Percentiles rank a stretch among this genome's conserved stretches.
Conservation (phyloP, 1,140 invertebrate species). For the Cotesia vestalis region DNA sequence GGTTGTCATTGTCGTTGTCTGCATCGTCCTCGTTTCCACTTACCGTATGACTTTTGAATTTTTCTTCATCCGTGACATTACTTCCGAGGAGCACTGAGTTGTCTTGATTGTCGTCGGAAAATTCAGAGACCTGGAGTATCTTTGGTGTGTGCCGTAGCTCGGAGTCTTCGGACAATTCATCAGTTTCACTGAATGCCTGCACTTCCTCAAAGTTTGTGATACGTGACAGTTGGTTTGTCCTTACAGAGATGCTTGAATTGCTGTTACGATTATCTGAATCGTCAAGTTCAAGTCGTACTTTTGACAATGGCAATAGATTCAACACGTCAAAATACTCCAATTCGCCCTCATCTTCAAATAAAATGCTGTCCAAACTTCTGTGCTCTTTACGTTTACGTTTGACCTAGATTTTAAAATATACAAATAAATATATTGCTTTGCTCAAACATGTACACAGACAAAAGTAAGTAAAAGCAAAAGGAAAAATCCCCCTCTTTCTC, state of each 20-base stretch:
- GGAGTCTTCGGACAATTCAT: conserved; percentile 25
- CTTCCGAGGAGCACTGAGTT: conserved; percentile 34
- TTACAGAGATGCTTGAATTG: not conserved
- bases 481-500: not conserved
- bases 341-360: conserved; percentile 62
- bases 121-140: conserved; percentile 31
- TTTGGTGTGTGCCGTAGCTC: conserved; percentile 32
- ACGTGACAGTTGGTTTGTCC: not conserved
- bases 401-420: conserved; percentile 49
- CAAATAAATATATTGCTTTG: not conserved
- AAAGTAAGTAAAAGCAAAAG: conserved; percentile 7
- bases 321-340: conserved; percentile 63
- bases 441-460: not conserved
- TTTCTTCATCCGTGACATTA: conserved; percentile 50
- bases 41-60: conserved; percentile 41
- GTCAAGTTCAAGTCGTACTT: conserved; percentile 57
- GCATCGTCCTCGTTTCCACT: not conserved
- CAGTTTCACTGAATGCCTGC: conserved; percentile 19
- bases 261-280: conserved; percentile 42
- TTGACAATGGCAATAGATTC: conserved; percentile 61
- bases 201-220: not conserved
- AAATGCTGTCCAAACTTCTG: conserved; percentile 60
- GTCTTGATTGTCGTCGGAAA: conserved; percentile 26
- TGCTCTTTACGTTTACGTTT: conserved; percentile 64
- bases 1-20: not conserved